Evolutionary conservation across 2,113 vertebrate genomes (phyloP).

Genomic region (Gnathonemus echidnorhynchus): DNA sequence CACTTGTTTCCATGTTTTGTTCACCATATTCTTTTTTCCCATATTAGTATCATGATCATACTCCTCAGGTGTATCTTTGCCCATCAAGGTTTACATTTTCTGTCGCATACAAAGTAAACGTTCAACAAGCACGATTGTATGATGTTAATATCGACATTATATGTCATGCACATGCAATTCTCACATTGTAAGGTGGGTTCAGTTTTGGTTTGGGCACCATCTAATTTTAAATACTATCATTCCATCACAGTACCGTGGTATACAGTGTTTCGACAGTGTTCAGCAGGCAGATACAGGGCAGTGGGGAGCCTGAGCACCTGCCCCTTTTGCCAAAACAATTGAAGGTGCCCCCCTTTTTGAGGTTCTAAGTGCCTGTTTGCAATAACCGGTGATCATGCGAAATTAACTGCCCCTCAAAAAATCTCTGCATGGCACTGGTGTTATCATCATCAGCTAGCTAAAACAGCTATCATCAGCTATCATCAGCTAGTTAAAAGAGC

Average conservation of each 20-base stretch:
- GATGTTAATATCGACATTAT: background rate
- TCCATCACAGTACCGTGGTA: background rate
- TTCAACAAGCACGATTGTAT: background rate
- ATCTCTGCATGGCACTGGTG: background rate
- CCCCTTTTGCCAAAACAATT: too few species aligned
- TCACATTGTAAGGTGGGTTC: background rate
- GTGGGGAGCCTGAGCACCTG: background rate
- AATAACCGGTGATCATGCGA: too few species aligned
- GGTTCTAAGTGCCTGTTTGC: too few species aligned
- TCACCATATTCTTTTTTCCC: background rate
- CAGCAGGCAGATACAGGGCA: background rate
- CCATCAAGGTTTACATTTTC: background rate
- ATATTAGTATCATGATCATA: background rate
- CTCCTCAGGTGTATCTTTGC: background rate
- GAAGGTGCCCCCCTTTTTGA: too few species aligned
- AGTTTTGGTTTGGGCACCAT: background rate
- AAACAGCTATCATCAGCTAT: too few species aligned
- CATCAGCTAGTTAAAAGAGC: too few species aligned
- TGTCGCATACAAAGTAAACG: background rate
- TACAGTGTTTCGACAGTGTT: background rate
- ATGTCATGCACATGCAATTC: background rate
- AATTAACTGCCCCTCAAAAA: background rate
- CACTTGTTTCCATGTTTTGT: background rate
- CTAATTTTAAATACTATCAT: background rate
- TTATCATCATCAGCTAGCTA: too few species aligned